These are phyloP conservation scores for Drosophila cyrtoloma DNA, from an alignment of 2,888 invertebrate genomes.

Conservation along the genomic window DNA sequence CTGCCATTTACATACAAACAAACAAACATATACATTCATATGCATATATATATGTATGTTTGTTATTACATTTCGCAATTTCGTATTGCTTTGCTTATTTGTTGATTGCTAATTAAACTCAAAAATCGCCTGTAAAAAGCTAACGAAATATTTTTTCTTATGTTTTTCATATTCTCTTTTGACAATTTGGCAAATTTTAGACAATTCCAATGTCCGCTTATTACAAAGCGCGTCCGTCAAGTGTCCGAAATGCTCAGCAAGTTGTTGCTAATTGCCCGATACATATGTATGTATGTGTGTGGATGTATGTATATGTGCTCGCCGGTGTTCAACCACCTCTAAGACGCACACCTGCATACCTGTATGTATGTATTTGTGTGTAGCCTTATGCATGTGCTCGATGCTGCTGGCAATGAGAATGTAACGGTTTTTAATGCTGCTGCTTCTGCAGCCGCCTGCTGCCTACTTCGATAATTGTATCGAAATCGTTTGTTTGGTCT, in stretches of 20 bases:
- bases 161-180: constrained; percentile 19
- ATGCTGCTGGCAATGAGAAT: constrained; percentile 51
- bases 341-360: constrained; percentile 6
- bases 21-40: background rate
- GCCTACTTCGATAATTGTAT: constrained; percentile 58
- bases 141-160: constrained; percentile 22
- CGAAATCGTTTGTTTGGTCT: constrained; percentile 76
- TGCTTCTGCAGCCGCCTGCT: constrained; percentile 34
- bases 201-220: constrained; percentile 72
- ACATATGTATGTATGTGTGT: constrained; percentile 17
- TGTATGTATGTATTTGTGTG: background rate
- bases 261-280: constrained; percentile 77
- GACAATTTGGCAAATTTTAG: constrained; percentile 64
- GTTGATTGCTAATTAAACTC: constrained; percentile 53
- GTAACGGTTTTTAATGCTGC: constrained; percentile 52
- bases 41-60: background rate
- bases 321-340: constrained; percentile 44
- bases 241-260: constrained; percentile 64
- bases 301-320: constrained; percentile 21
- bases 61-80: constrained; percentile 1
- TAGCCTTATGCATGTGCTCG: constrained; percentile 13
- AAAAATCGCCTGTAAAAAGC: constrained; percentile 39
- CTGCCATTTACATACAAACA: constrained; percentile 21
- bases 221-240: constrained; percentile 64
- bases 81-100: constrained; percentile 35